A percentile compares a stretch with the other conserved stretches of the same genome.
phyloP scores from a whole-genome alignment of 2,888 invertebrate species.

The Epirrhoe alternata region DNA sequence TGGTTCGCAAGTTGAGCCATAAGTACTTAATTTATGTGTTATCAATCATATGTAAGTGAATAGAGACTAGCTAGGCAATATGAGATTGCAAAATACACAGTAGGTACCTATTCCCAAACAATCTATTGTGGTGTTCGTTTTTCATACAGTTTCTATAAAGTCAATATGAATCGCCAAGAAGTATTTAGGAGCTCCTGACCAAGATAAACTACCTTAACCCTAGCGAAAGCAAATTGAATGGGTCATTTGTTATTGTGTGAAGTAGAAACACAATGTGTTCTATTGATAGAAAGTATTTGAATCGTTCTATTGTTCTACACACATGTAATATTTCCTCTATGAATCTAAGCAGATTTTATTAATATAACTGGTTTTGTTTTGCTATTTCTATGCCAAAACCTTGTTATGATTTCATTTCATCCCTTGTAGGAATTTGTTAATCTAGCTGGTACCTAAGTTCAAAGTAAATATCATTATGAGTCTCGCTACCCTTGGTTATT shows the following conservation, averaged over 20 bases:
- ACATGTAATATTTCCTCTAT: background rate
- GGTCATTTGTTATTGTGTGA: background rate
- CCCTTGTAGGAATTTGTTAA: slow-evolving; percentile 17
- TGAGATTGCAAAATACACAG: too few relatives aligned
- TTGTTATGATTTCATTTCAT: slow-evolving; percentile 39
- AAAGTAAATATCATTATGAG: slow-evolving; percentile 11
- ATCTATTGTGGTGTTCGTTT: too few relatives aligned
- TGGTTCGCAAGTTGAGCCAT: too few relatives aligned
- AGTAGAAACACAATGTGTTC: background rate
- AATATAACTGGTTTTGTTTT: background rate
- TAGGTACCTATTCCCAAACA: too few relatives aligned
- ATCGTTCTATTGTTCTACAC: background rate
- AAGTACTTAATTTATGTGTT: too few relatives aligned
- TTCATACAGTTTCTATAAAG: too few relatives aligned
- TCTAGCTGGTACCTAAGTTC: slow-evolving; percentile 8
- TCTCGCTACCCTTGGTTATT: slow-evolving; percentile 25
- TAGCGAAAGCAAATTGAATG: background rate
- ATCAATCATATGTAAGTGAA: too few relatives aligned
- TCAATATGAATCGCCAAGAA: too few relatives aligned
- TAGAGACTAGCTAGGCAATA: too few relatives aligned
- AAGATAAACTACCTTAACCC: background rate
- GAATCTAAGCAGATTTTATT: background rate
- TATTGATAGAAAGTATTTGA: background rate
- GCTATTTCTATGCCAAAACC: slow-evolving; percentile 1
- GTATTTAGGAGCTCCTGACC: background rate